Base-by-base conservation (phyloP, 1,140 invertebrate species). In the Ceratosolen fusciceps region DNA sequence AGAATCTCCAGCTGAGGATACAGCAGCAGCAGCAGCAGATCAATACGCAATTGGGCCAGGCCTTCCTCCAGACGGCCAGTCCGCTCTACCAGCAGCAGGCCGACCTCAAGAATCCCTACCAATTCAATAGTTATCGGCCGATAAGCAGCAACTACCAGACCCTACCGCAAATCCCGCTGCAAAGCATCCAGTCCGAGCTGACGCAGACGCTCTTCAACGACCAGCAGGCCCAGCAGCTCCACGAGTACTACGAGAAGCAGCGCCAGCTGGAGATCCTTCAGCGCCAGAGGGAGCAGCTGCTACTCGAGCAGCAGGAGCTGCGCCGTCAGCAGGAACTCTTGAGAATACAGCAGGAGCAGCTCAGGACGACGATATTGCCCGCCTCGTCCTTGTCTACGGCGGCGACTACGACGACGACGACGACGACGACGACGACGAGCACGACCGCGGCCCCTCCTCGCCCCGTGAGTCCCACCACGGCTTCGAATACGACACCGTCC, bases 241-340 rank as follows among this genome's bases (percentile, higher is more conserved):
- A 92, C 79, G 89, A 91, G 7, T 92, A 91, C 70, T 90, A 92
- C 49, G 92, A 94, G 84, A 93, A 94, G 84, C 92, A 94, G 82
- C 92, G 93, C 9, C 91, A 94, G 81, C 85, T 93, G 79, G 93
- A 93, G 83, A 83, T 92, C 2, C 62, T 90, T 0, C 85, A 89
- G 58, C 86, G 89, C 2, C 90, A 91, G 58, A 79, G 86, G 16
- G 87, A 90, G 37, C 88, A 89, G 26, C 77, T 90, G 37, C 80
- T 90, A 21, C 37, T 86, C 16, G 88, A 91, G 47, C 88, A 90
- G 26, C 88, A 89, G 31, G 89, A 90, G 52, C 31, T 90, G 1
- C 85, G 86, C n/a, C 87, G 86, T 19, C 89, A 90, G 14, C 89
- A 90, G 49, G 89, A 85, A 85, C 86, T 73, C 84, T 87, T 83